Percentiles rank a stretch among this genome's conserved stretches.
These are phyloP conservation scores for Nothura maculosa DNA, from an alignment of 2,797 vertebrate genomes.

Conservation along the genomic window DNA sequence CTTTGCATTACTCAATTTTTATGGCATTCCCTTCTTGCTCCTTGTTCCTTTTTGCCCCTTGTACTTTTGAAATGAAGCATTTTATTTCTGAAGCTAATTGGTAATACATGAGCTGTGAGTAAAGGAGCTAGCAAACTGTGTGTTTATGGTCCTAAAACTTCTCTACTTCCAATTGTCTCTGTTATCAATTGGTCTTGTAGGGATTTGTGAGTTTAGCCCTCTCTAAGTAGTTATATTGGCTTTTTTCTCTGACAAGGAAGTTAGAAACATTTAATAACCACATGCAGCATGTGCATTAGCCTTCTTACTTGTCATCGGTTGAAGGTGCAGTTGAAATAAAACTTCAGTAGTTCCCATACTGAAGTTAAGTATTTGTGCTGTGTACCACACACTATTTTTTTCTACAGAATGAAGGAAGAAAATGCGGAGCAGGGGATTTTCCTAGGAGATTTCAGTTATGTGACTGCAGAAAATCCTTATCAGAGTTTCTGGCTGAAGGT, in stretches of 20 bases:
- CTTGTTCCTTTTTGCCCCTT: not conserved
- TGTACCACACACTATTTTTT: not conserved
- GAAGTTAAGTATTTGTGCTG: not conserved
- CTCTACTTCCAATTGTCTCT: not conserved
- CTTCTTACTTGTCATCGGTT: not conserved
- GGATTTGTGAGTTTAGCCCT: not conserved
- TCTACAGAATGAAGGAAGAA: slow-evolving; percentile 46
- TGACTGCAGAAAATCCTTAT: slow-evolving; percentile 28
- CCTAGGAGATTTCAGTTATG: slow-evolving; percentile 64
- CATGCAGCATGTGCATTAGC: not conserved
- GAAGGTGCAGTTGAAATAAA: not conserved
- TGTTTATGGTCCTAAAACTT: not conserved
- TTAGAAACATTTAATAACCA: not conserved
- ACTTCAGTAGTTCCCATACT: not conserved
- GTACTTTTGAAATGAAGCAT: not conserved
- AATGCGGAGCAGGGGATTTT: slow-evolving; percentile 52
- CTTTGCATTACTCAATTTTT: not conserved
- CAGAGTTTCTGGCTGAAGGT: slow-evolving; percentile 74
- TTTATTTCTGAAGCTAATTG: not conserved
- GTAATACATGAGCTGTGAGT: not conserved
- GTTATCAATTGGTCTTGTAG: too few species aligned
- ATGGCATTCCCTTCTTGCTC: not conserved
- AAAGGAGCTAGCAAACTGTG: not conserved
- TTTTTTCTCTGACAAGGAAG: not conserved
- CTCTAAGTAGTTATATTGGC: not conserved